phyloP scores from a whole-genome alignment of 2,888 invertebrate species.

The Alitta virens region DNA sequence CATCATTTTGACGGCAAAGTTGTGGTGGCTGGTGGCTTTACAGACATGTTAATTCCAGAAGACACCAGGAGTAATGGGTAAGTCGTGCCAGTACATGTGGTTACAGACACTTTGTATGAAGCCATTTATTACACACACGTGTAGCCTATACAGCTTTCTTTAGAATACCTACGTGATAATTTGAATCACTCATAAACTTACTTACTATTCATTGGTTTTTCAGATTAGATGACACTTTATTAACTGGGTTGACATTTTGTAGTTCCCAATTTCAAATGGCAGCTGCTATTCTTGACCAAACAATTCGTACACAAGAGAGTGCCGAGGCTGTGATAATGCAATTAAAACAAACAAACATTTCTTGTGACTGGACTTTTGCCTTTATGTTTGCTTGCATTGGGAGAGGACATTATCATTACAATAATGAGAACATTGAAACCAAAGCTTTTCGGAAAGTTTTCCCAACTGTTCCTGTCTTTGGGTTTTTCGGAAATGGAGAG shows the following conservation, averaged over 20 bases:
- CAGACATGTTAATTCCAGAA: slow-evolving; percentile 21
- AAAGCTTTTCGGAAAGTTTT: slow-evolving; percentile 54
- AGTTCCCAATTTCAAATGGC: slow-evolving; percentile 23
- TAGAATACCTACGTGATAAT: no score
- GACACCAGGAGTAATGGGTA: slow-evolving; percentile 4
- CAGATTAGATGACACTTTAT: slow-evolving; percentile 6
- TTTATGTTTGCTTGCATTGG: slow-evolving; percentile 59
- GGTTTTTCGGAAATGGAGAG: slow-evolving; percentile 60
- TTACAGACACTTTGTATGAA: no score
- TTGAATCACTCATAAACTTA: no score
- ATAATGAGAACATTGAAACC: slow-evolving; percentile 54
- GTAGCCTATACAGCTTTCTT: no score
- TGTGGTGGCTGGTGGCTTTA: slow-evolving; percentile 23
- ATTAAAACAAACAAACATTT: slow-evolving; percentile 20
- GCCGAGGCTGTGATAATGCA: slow-evolving; percentile 10
- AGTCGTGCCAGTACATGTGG: background rate
- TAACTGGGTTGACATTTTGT: slow-evolving; percentile 25
- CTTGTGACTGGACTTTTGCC: slow-evolving; percentile 15
- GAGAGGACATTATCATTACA: slow-evolving; percentile 48
- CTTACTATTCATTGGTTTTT: background rate
- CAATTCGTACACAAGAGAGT: slow-evolving; percentile 6
- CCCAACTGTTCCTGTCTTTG: slow-evolving; percentile 58
- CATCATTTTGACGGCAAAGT: slow-evolving; percentile 3
- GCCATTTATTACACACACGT: no score
- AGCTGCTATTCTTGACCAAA: slow-evolving; percentile 18